Base-by-base conservation (phyloP, 2,113 vertebrate genomes). In the Corythoichthys intestinalis region DNA sequence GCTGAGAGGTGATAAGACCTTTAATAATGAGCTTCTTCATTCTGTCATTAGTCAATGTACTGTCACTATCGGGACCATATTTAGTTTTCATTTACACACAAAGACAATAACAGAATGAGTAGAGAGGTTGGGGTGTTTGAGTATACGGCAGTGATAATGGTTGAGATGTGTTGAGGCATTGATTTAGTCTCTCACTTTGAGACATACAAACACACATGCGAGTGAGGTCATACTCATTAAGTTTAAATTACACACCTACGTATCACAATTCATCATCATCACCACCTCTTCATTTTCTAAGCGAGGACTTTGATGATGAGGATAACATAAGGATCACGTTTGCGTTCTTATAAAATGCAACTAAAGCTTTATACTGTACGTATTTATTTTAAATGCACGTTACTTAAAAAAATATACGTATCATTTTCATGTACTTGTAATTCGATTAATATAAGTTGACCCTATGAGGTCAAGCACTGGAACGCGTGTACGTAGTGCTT, bases 1-100 rank as follows among this genome's bases (percentile, higher is more conserved):
- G 88, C 65, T 65, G 67, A 66, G 76, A 76, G 66, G 69, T 80
- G 88, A 89, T 89, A 89, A 89, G 85, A 79, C 79, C 74, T 83
- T 79, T 79, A 79, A 79, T 88, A 83, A 63, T 63, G 44, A 63
- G 82, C 79, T 78, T 77, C 71, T 83, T 77, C 79, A 7, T 79
- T 78, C 67, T 4, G 49, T 75, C 86, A 89, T 87, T 83, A 86
- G 83, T 89, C 87, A 88, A 52, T 66, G 70, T 67, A 35, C 76
- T 69, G 80, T 80, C 84, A 78, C 73, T 78, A 74, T 75, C 80
- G 67, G 4, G 11, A 73, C 65, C 72, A 38, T 75, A 80, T 79
- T 86, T 79, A 70, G 70, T 66, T 66, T 66, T 66, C 15, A 78
- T 79, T 80, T 61, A 60, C 38, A 77, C 79, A 70, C 73, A 47